A percentile compares a stretch with the other conserved stretches of the same genome.
Evolutionary conservation across 2,888 invertebrate species (phyloP).

Genomic region (Quadroppia sp.): DNA sequence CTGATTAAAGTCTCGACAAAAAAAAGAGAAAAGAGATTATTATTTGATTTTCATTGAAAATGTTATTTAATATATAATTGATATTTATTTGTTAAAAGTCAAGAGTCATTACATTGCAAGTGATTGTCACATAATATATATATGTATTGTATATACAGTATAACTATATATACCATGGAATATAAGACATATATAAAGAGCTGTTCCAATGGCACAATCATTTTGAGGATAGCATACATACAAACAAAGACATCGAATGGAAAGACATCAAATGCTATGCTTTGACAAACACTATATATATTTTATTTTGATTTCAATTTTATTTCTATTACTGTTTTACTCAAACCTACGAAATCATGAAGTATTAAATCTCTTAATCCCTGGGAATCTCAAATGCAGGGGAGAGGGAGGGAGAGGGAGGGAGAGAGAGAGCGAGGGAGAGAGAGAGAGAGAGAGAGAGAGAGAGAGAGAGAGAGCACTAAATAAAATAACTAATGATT

Average conservation of each 20-base stretch:
- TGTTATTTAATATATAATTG: not conserved
- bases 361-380: slow-evolving; percentile 18
- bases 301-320: slow-evolving; percentile 1
- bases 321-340: no score
- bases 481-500: slow-evolving; percentile 13
- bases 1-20: no score
- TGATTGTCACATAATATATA: slow-evolving; percentile 6
- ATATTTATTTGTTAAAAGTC: slow-evolving; percentile 15
- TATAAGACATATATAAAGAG: no score
- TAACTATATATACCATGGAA: no score
- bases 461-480: no score
- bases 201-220: not conserved
- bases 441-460: no score
- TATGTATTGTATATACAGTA: no score
- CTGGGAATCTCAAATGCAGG: not conserved
- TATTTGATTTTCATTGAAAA: not conserved
- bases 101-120: slow-evolving; percentile 13
- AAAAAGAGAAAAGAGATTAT: no score
- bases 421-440: no score
- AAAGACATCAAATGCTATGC: not conserved
- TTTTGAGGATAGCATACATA: no score
- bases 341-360: not conserved
- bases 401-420: not conserved
- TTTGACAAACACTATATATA: not conserved
- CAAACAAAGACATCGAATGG: not conserved